These are phyloP conservation scores for Linyphia triangularis DNA, from an alignment of 2,888 invertebrate genomes.

Conservation along the genomic window DNA sequence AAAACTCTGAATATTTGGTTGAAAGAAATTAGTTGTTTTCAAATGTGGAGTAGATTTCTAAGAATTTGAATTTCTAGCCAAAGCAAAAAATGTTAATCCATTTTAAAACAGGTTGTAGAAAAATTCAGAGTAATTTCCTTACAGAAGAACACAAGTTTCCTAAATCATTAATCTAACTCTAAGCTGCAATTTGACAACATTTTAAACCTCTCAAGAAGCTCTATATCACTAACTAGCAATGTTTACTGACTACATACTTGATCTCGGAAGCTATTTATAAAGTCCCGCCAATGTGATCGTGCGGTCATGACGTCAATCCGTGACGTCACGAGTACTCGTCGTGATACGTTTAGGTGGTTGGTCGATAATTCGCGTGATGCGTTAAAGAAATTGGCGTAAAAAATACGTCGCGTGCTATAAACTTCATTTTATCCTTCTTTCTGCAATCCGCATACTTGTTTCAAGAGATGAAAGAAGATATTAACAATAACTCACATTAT, in stretches of 20 bases:
- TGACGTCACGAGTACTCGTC: slow-evolving; percentile 63
- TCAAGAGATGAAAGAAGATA: slow-evolving; percentile 34
- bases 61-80: too few species aligned
- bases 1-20: too few species aligned
- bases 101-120: too few species aligned
- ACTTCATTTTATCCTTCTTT: slow-evolving; percentile 27
- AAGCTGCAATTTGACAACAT: not conserved
- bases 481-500: not conserved
- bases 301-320: slow-evolving; percentile 68
- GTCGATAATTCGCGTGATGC: slow-evolving; percentile 70
- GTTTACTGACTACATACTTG: slow-evolving; percentile 31
- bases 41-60: too few species aligned
- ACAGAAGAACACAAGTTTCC: too few species aligned
- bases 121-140: too few species aligned
- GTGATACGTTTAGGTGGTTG: slow-evolving; percentile 65
- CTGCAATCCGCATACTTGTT: not conserved
- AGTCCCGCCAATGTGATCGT: slow-evolving; percentile 62
- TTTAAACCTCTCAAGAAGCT: not conserved
- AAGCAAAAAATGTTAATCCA: too few species aligned
- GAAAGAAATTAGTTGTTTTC: too few species aligned
- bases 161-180: too few species aligned
- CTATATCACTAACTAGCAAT: not conserved
- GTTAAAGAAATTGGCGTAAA: slow-evolving; percentile 55
- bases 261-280: slow-evolving; percentile 68
- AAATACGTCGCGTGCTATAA: slow-evolving; percentile 51